Evolutionary conservation across 2,888 invertebrate genomes (phyloP).

Genomic region (Leptopterna dolabrata): DNA sequence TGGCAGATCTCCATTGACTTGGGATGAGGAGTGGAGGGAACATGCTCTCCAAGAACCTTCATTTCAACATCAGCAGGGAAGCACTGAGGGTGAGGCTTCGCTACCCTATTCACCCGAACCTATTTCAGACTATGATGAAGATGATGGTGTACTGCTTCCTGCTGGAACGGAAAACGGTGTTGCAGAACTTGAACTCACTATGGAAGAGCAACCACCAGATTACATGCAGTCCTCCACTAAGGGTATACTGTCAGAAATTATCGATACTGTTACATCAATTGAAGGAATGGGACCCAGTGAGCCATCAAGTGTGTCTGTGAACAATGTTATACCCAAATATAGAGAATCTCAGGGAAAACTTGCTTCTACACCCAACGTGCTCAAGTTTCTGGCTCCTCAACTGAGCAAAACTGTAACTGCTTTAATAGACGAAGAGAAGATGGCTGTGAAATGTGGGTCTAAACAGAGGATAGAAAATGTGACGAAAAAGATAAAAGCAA

Average conservation of each 20-base stretch:
- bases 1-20: background rate
- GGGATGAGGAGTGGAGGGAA: background rate
- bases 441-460: background rate
- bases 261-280: background rate
- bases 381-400: slow-evolving; percentile 29
- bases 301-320: background rate
- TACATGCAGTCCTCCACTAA: background rate
- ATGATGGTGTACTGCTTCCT: background rate
- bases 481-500: background rate
- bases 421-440: background rate
- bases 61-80: background rate
- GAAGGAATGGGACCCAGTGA: no score
- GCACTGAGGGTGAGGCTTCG: background rate
- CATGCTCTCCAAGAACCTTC: background rate
- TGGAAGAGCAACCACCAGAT: background rate
- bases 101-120: background rate
- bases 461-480: background rate
- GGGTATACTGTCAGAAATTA: background rate
- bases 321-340: background rate
- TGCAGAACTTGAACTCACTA: no score
- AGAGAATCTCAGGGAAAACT: background rate
- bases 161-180: background rate
- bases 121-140: background rate
- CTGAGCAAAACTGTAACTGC: background rate
- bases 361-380: background rate